A percentile compares a stretch with the other conserved stretches of the same genome.
These are phyloP conservation scores for Alouatta palliata DNA, from an alignment of 2,113 vertebrate genomes.

Conservation along the genomic window DNA sequence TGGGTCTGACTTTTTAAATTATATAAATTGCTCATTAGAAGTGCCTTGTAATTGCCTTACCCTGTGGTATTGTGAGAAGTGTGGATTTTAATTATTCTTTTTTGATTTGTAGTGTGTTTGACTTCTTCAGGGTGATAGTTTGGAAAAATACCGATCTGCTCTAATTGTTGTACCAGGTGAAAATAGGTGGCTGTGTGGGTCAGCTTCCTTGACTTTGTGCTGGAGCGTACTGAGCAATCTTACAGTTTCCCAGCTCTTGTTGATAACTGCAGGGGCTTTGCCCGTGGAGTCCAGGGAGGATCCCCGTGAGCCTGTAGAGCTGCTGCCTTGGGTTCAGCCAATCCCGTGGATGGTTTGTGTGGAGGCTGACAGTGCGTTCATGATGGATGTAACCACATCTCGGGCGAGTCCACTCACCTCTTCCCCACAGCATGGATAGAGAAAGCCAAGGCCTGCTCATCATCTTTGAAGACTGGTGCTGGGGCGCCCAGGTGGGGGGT, in stretches of 20 bases:
- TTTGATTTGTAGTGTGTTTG: constrained; percentile 43
- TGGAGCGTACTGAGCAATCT: neutral
- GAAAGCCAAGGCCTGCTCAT: no score
- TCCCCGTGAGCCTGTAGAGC: neutral
- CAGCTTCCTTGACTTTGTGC: neutral
- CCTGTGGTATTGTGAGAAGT: constrained; percentile 1
- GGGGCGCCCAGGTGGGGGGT: accelerated
- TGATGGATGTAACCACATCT: neutral
- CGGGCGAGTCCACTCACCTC: no score
- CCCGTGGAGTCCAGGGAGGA: neutral
- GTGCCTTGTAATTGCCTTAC: constrained; percentile 66
- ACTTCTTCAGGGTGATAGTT: neutral
- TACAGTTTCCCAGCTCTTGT: neutral
- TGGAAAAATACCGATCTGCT: neutral
- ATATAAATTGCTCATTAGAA: constrained; percentile 75
- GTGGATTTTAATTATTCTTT: constrained; percentile 72
- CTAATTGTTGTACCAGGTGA: neutral
- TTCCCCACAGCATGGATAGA: neutral
- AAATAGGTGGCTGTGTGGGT: neutral
- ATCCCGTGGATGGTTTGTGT: accelerated
- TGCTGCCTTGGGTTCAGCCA: neutral
- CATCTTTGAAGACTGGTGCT: neutral
- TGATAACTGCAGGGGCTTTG: accelerated
- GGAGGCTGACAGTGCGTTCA: accelerated
- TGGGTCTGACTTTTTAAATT: constrained; percentile 70